These are phyloP conservation scores for Cryptophagus acutangulus DNA, from an alignment of 2,888 invertebrate species.

Conservation along the genomic window DNA sequence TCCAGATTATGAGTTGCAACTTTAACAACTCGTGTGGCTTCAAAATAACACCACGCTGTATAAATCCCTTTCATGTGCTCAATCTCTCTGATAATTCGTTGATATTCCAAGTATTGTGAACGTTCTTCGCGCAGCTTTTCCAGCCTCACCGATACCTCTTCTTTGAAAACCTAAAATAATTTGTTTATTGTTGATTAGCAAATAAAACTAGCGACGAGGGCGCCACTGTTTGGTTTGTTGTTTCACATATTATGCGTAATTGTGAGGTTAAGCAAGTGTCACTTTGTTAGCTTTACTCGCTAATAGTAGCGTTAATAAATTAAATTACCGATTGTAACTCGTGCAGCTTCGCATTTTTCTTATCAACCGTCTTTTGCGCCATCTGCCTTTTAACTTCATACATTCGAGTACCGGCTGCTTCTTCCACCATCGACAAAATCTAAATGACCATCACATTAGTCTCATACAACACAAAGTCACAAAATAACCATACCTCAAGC, in stretches of 20 bases:
- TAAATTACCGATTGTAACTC: conserved; percentile 78
- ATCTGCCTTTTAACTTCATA: conserved; percentile 90
- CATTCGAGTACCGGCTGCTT: conserved; percentile 96
- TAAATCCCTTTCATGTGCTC: conserved; percentile 73
- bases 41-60: conserved; percentile 67
- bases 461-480: background rate
- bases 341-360: conserved; percentile 84
- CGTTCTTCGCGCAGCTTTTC: conserved; percentile 81
- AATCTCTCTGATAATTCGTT: conserved; percentile 77
- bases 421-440: conserved; percentile 96
- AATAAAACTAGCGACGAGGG: background rate
- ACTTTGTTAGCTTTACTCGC: conserved; percentile 17
- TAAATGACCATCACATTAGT: conserved; percentile 36
- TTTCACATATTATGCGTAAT: background rate
- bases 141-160: conserved; percentile 88
- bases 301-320: too few relatives aligned
- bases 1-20: conserved; percentile 39
- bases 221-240: background rate
- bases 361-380: conserved; percentile 81
- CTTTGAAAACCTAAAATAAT: conserved; percentile 60
- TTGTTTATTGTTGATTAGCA: too few relatives aligned
- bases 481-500: conserved; percentile 63
- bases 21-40: too few relatives aligned
- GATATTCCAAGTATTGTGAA: conserved; percentile 79
- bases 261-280: conserved; percentile 12